Conservation (phyloP, 2,113 vertebrate genomes). For the Hipposideros armiger region DNA sequence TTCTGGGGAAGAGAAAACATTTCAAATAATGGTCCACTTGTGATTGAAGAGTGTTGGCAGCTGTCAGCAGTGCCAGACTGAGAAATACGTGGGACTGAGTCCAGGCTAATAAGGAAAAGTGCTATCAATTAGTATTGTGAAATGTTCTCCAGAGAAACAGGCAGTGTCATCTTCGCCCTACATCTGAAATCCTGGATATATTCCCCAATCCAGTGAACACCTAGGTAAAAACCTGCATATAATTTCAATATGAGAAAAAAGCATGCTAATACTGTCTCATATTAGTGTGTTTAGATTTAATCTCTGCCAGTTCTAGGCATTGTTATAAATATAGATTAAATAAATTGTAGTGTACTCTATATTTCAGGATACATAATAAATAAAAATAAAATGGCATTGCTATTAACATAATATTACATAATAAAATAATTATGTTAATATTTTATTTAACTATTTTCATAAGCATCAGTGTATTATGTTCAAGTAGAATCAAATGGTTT, state of each 20-base stretch:
- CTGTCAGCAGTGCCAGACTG: conserved; percentile 37
- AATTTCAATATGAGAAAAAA: not conserved
- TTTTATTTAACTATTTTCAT: not conserved
- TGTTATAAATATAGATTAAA: not conserved
- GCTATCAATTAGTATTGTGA: not conserved
- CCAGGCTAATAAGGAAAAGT: not conserved
- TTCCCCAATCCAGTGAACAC: not conserved
- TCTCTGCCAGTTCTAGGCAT: not conserved
- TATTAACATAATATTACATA: not conserved
- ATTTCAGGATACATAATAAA: not conserved
- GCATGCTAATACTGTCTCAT: not conserved
- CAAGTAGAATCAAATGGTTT: not conserved
- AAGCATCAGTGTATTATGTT: not conserved
- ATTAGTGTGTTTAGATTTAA: not conserved
- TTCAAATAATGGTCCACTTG: conserved; percentile 43
- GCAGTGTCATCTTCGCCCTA: not conserved
- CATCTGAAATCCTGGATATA: not conserved
- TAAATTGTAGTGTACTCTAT: not conserved
- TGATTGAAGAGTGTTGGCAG: conserved; percentile 56
- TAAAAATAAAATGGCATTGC: not conserved
- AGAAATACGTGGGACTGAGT: not conserved
- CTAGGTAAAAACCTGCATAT: not conserved
- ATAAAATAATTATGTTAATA: not conserved
- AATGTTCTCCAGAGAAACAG: not conserved
- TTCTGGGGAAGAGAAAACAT: conserved; percentile 2